phyloP scores from a whole-genome alignment of 1,140 invertebrate genomes.

The Drosophila oshimai region DNA sequence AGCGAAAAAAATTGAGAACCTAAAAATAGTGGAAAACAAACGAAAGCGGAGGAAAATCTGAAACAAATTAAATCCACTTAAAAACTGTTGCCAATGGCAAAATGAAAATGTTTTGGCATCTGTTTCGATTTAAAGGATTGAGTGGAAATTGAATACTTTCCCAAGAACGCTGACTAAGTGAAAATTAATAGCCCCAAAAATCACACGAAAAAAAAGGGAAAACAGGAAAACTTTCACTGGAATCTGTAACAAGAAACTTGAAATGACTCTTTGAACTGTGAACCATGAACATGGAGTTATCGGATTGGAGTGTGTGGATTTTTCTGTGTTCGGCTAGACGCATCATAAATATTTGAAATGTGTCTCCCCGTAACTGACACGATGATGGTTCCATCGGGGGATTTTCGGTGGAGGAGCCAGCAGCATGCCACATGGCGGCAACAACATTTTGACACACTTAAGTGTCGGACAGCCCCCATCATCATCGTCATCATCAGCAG shows the following conservation, averaged over 20 bases:
- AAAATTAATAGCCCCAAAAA: slow-evolving; percentile 62
- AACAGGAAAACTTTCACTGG: slow-evolving; percentile 65
- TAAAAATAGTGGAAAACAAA: slow-evolving; percentile 53
- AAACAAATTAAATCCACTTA: slow-evolving; percentile 50
- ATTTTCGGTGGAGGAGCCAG: background rate
- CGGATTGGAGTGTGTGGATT: slow-evolving; percentile 10
- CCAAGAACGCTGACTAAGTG: slow-evolving; percentile 63
- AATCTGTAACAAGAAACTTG: slow-evolving; percentile 69
- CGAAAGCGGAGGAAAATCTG: background rate
- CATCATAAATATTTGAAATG: slow-evolving; percentile 75
- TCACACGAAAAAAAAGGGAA: background rate
- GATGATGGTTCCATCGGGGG: slow-evolving; percentile 32
- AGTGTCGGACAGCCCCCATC: slow-evolving; percentile 69
- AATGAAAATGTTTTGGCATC: slow-evolving; percentile 71
- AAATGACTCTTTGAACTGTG: slow-evolving; percentile 79
- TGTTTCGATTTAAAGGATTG: slow-evolving; percentile 75
- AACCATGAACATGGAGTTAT: slow-evolving; percentile 43
- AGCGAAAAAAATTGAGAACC: slow-evolving; percentile 18
- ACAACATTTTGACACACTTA: slow-evolving; percentile 79
- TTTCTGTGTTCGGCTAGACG: slow-evolving; percentile 35
- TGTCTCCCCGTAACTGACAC: slow-evolving; percentile 67
- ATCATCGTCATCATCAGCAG: slow-evolving; percentile 14
- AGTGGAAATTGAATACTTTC: slow-evolving; percentile 63
- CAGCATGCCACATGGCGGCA: slow-evolving; percentile 67
- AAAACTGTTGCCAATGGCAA: slow-evolving; percentile 40